These are phyloP conservation scores for Noturus placidus DNA, from an alignment of 2,113 vertebrate genomes.

Conservation along the genomic window DNA sequence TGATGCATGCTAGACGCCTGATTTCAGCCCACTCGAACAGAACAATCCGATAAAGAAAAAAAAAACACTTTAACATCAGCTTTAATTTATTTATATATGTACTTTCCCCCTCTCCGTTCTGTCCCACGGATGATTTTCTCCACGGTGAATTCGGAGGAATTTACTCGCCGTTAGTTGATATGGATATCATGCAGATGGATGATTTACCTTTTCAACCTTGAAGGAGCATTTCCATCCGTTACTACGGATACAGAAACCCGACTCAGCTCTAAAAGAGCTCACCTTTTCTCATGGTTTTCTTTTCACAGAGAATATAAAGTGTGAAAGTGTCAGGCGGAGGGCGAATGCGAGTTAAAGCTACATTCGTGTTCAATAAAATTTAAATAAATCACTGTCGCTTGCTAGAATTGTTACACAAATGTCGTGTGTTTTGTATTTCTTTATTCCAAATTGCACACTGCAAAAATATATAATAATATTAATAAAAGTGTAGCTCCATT, in stretches of 20 bases:
- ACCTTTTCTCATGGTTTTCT: background rate
- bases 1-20: background rate
- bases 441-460: background rate
- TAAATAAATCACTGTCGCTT: too few relatives aligned
- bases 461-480: background rate
- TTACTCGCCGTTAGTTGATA: background rate
- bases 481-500: background rate
- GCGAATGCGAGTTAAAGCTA: background rate
- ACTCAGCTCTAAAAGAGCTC: conserved; percentile 53
- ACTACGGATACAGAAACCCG: conserved; percentile 1
- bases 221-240: conserved; percentile 13
- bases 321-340: background rate
- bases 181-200: conserved; percentile 20
- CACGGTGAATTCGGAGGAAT: background rate
- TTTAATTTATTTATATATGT: background rate
- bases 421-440: background rate
- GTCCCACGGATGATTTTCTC: background rate
- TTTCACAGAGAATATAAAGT: background rate
- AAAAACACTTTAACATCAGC: background rate
- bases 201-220: conserved; percentile 39
- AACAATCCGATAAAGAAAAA: background rate
- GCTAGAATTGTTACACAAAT: background rate
- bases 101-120: too few relatives aligned
- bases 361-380: background rate
- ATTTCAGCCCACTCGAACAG: background rate